A percentile compares a stretch with the other conserved stretches of the same genome.
phyloP scores from a whole-genome alignment of 2,113 vertebrate genomes.

The Hippocampus abdominalis region DNA sequence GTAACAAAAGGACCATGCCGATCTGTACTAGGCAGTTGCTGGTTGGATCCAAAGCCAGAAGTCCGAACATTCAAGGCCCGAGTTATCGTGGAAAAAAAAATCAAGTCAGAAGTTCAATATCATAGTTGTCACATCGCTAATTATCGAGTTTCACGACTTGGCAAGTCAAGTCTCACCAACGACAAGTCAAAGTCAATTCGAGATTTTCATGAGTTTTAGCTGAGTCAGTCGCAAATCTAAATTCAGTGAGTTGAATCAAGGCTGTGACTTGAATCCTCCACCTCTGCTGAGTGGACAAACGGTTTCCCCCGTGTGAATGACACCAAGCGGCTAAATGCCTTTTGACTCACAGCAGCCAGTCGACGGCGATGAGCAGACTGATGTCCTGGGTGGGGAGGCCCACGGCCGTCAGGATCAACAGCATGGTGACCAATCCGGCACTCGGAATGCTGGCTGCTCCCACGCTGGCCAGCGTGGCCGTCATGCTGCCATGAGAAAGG shows the following conservation, averaged over 20 bases:
- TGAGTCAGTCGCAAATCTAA: too few relatives aligned
- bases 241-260: too few relatives aligned
- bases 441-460: slow-evolving; percentile 84
- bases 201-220: too few relatives aligned
- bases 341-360: slow-evolving; percentile 82
- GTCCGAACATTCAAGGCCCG: not conserved
- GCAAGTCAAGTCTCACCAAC: not conserved
- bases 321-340: not conserved
- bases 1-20: too few relatives aligned
- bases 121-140: not conserved
- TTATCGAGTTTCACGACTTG: not conserved
- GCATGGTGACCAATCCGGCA: slow-evolving; percentile 82
- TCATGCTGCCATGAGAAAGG: slow-evolving; percentile 66
- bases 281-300: slow-evolving; percentile 19
- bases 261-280: not conserved
- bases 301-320: not conserved
- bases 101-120: not conserved
- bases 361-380: slow-evolving; percentile 82
- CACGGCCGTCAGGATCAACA: slow-evolving; percentile 81
- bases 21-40: not conserved
- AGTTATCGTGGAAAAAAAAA: not conserved
- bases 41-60: not conserved
- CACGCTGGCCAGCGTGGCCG: slow-evolving; percentile 81
- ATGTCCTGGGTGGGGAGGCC: slow-evolving; percentile 83
- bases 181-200: too few relatives aligned